Evolutionary conservation across 2,113 vertebrate genomes (phyloP), one percentile per base, ranked within the genome.

Genomic region (Leucoraja erinaceus): DNA sequence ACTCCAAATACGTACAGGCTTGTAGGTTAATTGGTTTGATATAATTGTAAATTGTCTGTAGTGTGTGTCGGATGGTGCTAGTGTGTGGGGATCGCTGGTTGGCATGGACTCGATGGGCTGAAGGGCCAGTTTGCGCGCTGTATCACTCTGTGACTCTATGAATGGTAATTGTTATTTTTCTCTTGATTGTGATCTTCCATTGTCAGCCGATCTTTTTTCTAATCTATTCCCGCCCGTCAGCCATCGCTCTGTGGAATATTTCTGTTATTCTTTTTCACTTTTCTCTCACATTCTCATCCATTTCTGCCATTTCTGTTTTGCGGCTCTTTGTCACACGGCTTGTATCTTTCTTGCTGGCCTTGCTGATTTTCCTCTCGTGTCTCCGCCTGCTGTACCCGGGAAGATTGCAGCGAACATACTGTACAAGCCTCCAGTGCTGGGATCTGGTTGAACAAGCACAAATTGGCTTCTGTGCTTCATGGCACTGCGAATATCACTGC

Each of bases 401-500:
- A 88, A 88, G 14, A 61, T 31, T n/a, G n/a, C 28, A 16, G 28
- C 25, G 63, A 63, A 18, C n/a, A n/a, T 28, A n/a, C 59, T 31
- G 83, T 31, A 66, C 10, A 63, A 63, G 59, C 12, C 88, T 47
- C 38, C 18, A 54, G 68, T 91, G 90, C 54, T 25, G 25, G 72
- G 38, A 72, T 72, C 54, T 91, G 66, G 68, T 70, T 91, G 63
- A 72, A 70, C 63, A 70, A 72, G 18, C 63, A 70, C 90, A 91
- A 72, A 72, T 91, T 91, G 63, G 47, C 33, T 70, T 72, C 22
- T 54, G 33, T 72, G 66, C 3, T 91, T 70, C 31, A 12, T 31
- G 14, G 31, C 33, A 72, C 38, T 68, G 47, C 47, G 14, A 66
- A 72, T 91, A 54, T 91, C 90, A 72, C 66, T 72, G 38, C 38